Conservation (phyloP, 2,797 vertebrate species). For the Echiichthys vipera region DNA sequence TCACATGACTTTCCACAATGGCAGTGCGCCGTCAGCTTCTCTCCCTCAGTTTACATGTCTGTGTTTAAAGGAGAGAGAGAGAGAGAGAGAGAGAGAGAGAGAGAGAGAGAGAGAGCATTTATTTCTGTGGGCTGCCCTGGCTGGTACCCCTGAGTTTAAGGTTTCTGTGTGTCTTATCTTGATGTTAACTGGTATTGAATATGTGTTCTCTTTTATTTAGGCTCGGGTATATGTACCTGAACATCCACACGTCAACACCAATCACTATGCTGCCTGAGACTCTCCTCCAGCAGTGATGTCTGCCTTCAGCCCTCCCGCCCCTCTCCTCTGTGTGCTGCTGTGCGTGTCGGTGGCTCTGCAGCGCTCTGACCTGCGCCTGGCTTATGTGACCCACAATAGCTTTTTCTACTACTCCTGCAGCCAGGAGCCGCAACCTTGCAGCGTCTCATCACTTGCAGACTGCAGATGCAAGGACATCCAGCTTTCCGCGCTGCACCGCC, state of each 20-base stretch:
- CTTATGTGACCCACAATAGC: conserved; percentile 73
- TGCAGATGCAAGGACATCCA: conserved; percentile 73
- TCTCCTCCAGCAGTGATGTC: conserved; percentile 61
- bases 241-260: not conserved
- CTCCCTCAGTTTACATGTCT: no score
- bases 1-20: no score
- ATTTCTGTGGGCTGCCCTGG: no score
- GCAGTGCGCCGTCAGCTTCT: no score
- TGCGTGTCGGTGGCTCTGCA: conserved; percentile 63
- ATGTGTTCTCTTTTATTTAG: conserved; percentile 1
- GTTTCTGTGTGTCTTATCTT: not conserved
- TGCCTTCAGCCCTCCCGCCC: conserved; percentile 51
- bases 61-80: no score
- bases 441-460: conserved; percentile 51
- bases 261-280: conserved; percentile 32
- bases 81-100: no score
- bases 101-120: no score
- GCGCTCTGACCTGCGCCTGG: conserved; percentile 68
- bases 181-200: not conserved
- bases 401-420: conserved; percentile 74
- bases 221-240: not conserved
- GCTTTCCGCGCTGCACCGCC: conserved; percentile 56
- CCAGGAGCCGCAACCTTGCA: conserved; percentile 70
- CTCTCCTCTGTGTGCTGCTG: conserved; percentile 68
- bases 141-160: no score